These are phyloP conservation scores for Hemicrepidius hirtus DNA, from an alignment of 2,888 invertebrate genomes.

Conservation along the genomic window DNA sequence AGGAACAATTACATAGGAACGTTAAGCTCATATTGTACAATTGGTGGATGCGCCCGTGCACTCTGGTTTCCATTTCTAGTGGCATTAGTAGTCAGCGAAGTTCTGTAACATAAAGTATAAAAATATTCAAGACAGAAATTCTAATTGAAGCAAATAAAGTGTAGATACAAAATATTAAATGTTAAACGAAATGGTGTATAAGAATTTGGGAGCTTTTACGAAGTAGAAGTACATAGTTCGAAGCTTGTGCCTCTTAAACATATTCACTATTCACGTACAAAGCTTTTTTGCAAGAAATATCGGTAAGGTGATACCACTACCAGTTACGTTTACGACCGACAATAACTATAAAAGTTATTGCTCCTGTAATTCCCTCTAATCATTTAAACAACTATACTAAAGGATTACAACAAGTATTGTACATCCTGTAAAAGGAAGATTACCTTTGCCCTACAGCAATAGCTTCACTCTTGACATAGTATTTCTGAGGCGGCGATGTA, in stretches of 20 bases:
- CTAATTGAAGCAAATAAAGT: not conserved
- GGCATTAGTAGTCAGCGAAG: too few relatives aligned
- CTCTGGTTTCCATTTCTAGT: too few relatives aligned
- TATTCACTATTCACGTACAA: slow-evolving; percentile 33
- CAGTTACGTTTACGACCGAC: slow-evolving; percentile 3
- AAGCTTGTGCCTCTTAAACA: slow-evolving; percentile 33
- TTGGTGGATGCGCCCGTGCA: too few relatives aligned
- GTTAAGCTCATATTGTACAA: too few relatives aligned
- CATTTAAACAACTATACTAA: not conserved
- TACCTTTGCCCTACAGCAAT: slow-evolving; percentile 7
- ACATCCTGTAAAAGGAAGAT: not conserved
- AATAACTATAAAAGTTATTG: not conserved
- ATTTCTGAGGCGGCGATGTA: slow-evolving; percentile 50
- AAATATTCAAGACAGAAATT: not conserved
- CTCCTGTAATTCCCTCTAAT: too few relatives aligned
- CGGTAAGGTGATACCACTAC: slow-evolving; percentile 17
- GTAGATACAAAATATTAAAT: slow-evolving; percentile 16
- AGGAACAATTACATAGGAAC: too few relatives aligned
- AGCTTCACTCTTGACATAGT: slow-evolving; percentile 30
- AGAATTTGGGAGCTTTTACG: slow-evolving; percentile 16
- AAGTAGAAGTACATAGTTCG: slow-evolving; percentile 18
- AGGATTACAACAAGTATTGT: not conserved
- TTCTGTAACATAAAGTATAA: too few relatives aligned
- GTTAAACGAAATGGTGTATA: not conserved
- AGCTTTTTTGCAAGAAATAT: slow-evolving; percentile 20